Percentiles rank a stretch among this genome's conserved stretches.
Conservation (phyloP, 2,888 invertebrate species). For the Hofmannophila pseudospretella region DNA sequence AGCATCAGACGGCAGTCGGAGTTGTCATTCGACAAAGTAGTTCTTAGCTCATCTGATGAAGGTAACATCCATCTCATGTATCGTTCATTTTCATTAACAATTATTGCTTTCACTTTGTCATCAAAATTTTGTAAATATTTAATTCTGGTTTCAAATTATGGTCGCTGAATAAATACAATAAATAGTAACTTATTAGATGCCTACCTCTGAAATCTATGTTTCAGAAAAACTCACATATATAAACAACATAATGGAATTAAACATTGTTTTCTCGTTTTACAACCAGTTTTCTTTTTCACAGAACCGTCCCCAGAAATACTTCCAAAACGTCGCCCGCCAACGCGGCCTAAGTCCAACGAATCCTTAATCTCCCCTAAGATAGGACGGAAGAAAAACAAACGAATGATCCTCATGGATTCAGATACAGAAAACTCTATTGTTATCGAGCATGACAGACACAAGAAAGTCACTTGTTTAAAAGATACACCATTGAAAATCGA, state of each 20-base stretch:
- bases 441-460: conserved; percentile 48
- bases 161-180: too few relatives aligned
- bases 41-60: conserved; percentile 54
- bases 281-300: too few relatives aligned
- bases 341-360: conserved; percentile 25
- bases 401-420: conserved; percentile 54
- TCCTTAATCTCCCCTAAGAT: conserved; percentile 35
- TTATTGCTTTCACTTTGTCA: too few relatives aligned
- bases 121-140: too few relatives aligned
- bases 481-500: conserved; percentile 54
- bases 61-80: too few relatives aligned
- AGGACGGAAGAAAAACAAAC: conserved; percentile 47
- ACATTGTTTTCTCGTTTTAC: too few relatives aligned
- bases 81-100: too few relatives aligned
- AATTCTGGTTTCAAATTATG: too few relatives aligned
- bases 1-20: conserved; percentile 34
- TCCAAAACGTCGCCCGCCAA: conserved; percentile 40
- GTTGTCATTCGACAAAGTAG: conserved; percentile 33
- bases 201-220: too few relatives aligned
- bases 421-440: conserved; percentile 65
- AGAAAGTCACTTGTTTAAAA: conserved; percentile 49
- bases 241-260: too few relatives aligned
- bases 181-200: too few relatives aligned
- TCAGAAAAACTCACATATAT: too few relatives aligned
- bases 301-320: conserved; percentile 59